Base-by-base conservation (phyloP, 2,113 vertebrate species). In the Xenopus borealis region DNA sequence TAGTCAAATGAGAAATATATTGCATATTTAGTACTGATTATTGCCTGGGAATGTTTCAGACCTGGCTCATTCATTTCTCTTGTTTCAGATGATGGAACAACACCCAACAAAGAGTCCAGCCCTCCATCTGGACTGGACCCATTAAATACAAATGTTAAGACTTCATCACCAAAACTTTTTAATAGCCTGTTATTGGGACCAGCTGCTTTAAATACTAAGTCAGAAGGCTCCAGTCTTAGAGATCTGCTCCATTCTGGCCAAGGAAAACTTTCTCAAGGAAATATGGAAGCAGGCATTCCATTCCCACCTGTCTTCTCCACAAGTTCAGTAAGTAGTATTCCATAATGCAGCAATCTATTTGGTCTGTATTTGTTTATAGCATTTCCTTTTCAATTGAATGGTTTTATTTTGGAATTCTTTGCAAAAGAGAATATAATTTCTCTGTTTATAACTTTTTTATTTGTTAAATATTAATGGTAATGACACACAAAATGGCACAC, bases 181-280 rank as follows among this genome's bases (percentile, higher is more conserved):
- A 98, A 98, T 86, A 98, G 96, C 82, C 90, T 98, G 66, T 87
- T 98, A 80, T 85, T 98, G 84, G 94, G 96, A 78, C 92, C 96
- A 59, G 92, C 90, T 79, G 91, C 93, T 76, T 88, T 92, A 79
- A 96, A 94, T 87, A 96, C 94, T 81, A 98, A 98, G 88, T 85
- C 93, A 0, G 97, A 99, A 87, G 97, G 97, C 46, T 97, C 95
- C 75, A 99, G 97, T 85, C 93, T 99, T 76, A 88, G 97, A 83
- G 96, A 99, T 84, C 91, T 99, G 68, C 96, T 99, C 66, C 97
- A 99, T 86, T 94, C 95, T 0, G 95, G 96, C 47, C 94, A 95
- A 0, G 97, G 97, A 77, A 97, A 96, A 78, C 94, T 99, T 81
- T 93, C 95, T 27, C 96, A 97, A 80, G 91, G 92, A 63, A 86